Percentiles rank a stretch among this genome's conserved stretches.
These are phyloP conservation scores for Endomychus coccineus DNA, from an alignment of 2,888 invertebrate species.

Conservation along the genomic window DNA sequence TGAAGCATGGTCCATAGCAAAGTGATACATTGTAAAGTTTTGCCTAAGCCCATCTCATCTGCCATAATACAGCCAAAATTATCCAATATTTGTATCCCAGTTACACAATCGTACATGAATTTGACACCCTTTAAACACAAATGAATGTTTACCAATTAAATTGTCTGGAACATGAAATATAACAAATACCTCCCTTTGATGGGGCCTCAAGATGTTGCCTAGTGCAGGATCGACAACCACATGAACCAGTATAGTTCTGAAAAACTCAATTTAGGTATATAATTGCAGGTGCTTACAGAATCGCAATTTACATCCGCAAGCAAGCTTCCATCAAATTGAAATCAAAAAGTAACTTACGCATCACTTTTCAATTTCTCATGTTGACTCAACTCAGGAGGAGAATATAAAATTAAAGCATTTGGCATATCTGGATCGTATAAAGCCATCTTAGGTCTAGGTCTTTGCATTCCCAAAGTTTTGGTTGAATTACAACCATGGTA, in stretches of 20 bases:
- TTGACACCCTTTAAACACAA: conserved; percentile 67
- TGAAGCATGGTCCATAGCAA: conserved; percentile 88
- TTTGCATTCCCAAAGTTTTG: conserved; percentile 72
- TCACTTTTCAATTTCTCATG: conserved; percentile 83
- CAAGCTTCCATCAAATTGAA: too few species aligned
- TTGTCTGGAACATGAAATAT: not conserved
- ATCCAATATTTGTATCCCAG: conserved; percentile 77
- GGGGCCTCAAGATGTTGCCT: conserved; percentile 85
- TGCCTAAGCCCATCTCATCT: conserved; percentile 98
- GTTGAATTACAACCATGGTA: conserved; percentile 67
- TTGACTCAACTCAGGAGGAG: conserved; percentile 75
- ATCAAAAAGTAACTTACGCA: conserved; percentile 27
- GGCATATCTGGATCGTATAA: conserved; percentile 89
- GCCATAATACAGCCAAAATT: conserved; percentile 98
- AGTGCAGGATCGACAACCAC: conserved; percentile 95
- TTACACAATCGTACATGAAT: conserved; percentile 99
- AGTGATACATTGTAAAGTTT: conserved; percentile 96
- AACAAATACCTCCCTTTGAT: conserved; percentile 83
- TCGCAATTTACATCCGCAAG: too few species aligned
- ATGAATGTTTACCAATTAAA: not conserved
- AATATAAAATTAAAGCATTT: conserved; percentile 81
- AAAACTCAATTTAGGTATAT: conserved; percentile 23
- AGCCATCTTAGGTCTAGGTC: conserved; percentile 56
- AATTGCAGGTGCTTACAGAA: not conserved
- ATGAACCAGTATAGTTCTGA: conserved; percentile 67